Evolutionary conservation across 2,888 invertebrate species (phyloP), one percentile per base, ranked within the genome.

Genomic region (Charanyca ferruginea): DNA sequence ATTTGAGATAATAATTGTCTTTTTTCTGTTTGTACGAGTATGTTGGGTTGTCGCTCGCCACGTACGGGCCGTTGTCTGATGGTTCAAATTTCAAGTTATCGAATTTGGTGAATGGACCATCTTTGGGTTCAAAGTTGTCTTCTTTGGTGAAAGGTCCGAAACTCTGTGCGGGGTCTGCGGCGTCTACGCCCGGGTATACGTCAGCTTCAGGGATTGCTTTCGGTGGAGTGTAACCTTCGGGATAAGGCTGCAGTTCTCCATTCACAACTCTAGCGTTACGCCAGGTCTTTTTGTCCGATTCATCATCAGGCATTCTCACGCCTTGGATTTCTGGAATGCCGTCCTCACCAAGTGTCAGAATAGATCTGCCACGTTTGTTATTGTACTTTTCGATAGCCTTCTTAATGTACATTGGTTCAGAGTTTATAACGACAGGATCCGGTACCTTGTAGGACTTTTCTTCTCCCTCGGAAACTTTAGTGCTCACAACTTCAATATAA

Each of bases 261-360:
- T 98, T 98, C 51, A 98, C 98, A 16, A 98, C 98, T 74, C 98
- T 96, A 0, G 98, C 98, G 90, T 98, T 98, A 61, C 98, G 96
- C 98, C 98, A 98, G 0, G 97, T 97, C 87, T 98, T 97, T 77
- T 97, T 97, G 84, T 98, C 98, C 54, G 97, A 97, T 63, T 98
- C 97, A 79, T 98, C 98, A 85, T 98, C 98, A 0, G 98, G 98
- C 45, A 98, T 97, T 66, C 98, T 96, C 0, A 98, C 96, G 0
- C 98, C 98, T 59, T 98, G 97, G 51, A 98, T 97, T 55, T 98
- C 97, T 0, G 98, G 98, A 28, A 98, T 97, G 0, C 97, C 97
- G 81, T 98, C 97, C 7, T 96, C 93, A 55, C 97, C 97, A 1
- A 97, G 86, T 9, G 97, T 96, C 72, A 97, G 91, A 7, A 97